A percentile compares a stretch with the other conserved stretches of the same genome.
These are phyloP conservation scores for Petromus typicus DNA, from an alignment of 2,113 vertebrate genomes.

Conservation along the genomic window DNA sequence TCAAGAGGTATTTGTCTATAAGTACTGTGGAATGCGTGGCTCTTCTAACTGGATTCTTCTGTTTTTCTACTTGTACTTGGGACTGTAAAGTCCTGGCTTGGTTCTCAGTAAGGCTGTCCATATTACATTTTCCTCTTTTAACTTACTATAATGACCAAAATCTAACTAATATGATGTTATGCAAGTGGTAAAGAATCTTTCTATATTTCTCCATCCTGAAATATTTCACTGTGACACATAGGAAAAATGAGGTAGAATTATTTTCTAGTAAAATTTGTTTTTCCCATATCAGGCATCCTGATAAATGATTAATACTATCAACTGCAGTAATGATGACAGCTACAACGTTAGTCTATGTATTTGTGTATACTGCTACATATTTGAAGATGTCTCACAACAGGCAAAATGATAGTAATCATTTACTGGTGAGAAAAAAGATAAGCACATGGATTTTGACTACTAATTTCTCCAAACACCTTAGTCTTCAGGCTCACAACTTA, in stretches of 20 bases:
- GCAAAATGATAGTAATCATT: conserved; percentile 10
- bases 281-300: neutral
- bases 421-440: conserved; percentile 14
- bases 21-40: neutral
- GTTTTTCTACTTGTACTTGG: neutral
- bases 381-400: neutral
- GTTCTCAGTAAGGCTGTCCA: neutral
- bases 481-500: neutral
- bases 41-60: neutral
- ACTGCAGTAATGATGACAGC: neutral
- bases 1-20: neutral
- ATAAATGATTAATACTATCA: neutral
- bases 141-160: neutral
- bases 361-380: neutral
- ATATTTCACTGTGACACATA: neutral
- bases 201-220: conserved; percentile 3
- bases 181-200: neutral
- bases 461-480: neutral
- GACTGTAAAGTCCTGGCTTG: neutral
- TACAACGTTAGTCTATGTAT: neutral
- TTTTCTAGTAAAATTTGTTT: neutral
- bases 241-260: neutral
- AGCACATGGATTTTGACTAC: neutral
- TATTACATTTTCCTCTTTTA: conserved; percentile 6
- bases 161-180: neutral